These are phyloP conservation scores for Enteromius argenteus DNA, from an alignment of 2,797 vertebrate genomes.

Conservation along the genomic window DNA sequence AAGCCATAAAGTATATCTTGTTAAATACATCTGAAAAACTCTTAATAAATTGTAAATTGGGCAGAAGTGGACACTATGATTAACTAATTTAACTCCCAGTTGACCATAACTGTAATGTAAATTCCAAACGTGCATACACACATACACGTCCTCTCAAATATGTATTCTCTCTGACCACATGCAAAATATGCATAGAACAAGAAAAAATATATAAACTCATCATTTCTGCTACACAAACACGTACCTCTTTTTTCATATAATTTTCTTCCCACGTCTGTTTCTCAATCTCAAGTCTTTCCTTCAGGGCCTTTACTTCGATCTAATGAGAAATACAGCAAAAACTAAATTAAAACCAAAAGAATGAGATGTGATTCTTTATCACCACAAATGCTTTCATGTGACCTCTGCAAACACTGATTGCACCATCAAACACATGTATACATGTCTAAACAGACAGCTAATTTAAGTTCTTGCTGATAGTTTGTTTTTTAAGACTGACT, in stretches of 20 bases:
- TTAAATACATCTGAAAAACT: not conserved
- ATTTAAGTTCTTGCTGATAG: not conserved
- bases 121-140: not conserved
- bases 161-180: not conserved
- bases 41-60: not conserved
- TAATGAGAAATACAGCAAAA: conserved; percentile 62
- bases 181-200: not conserved
- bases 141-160: not conserved
- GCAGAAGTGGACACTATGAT: not conserved
- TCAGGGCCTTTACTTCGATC: conserved; percentile 87
- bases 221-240: not conserved
- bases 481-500: not conserved
- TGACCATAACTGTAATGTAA: not conserved
- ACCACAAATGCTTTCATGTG: not conserved
- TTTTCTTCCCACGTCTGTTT: conserved; percentile 90
- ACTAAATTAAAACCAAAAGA: not conserved
- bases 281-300: conserved; percentile 86
- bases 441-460: not conserved
- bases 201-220: not conserved
- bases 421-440: not conserved
- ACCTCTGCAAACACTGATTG: not conserved
- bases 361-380: not conserved
- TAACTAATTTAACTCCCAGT: not conserved
- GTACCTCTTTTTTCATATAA: conserved; percentile 91
- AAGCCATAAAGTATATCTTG: not conserved